Percentiles rank a stretch among this genome's conserved stretches.
Conservation (phyloP, 2,797 vertebrate species). For the Trachops cirrhosus region DNA sequence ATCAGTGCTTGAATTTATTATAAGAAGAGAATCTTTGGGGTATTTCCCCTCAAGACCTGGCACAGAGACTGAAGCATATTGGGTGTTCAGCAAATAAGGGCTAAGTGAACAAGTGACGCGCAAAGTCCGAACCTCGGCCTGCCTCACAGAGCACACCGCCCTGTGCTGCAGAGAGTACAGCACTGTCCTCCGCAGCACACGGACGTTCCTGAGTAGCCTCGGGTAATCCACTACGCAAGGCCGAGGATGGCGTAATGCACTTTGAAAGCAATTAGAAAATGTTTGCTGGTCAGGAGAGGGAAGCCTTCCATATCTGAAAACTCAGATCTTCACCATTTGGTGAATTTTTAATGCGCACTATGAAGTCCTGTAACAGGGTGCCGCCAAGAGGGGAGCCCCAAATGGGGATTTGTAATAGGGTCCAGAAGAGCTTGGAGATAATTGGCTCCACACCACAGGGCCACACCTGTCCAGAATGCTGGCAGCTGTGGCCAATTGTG, state of each 20-base stretch:
- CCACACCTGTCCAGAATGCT: no score
- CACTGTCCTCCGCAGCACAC: fast-evolving
- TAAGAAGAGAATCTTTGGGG: background rate
- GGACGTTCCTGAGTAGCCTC: background rate
- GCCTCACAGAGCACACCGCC: background rate
- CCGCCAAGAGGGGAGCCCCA: no score
- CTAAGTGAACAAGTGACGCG: background rate
- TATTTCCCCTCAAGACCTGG: background rate
- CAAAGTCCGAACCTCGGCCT: background rate
- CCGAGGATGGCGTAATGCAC: background rate
- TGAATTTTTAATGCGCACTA: background rate
- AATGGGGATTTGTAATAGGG: no score
- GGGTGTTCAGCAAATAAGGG: background rate
- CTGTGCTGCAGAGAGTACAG: background rate
- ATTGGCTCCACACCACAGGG: no score
- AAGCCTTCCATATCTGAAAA: background rate
- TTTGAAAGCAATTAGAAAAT: background rate
- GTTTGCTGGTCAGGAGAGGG: background rate
- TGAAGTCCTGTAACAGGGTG: no score
- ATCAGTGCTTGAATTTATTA: background rate
- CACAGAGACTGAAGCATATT: background rate
- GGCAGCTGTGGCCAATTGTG: no score
- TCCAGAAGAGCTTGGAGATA: no score
- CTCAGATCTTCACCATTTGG: background rate
- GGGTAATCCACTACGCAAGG: background rate